Evolutionary conservation across 2,797 vertebrate genomes (phyloP), one percentile per base, ranked within the genome.

Genomic region (Scolopax rusticola): DNA sequence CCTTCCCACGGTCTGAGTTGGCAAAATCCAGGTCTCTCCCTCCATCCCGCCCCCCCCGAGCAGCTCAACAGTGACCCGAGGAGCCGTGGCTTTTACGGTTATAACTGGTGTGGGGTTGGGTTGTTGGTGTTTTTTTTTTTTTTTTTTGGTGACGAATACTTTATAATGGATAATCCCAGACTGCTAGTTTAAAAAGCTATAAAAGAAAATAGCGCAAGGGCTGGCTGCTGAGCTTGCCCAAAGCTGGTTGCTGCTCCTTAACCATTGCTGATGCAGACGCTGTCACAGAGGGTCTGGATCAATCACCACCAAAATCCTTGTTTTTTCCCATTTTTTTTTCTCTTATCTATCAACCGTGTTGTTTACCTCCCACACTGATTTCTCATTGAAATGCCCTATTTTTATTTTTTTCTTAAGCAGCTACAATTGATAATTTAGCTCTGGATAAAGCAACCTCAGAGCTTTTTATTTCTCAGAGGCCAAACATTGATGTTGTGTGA

Each of bases 401-500:
- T 73, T 63, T 43, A 20, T 63, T 80, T 69, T 85, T 79, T 82
- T 70, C 85, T 61, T 84, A 71, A 94, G 90, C 84, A 74, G 94
- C 85, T 76, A 68, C 97, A 93, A 95, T 97, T 97, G 98, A 95
- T 97, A 95, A 97, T 98, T 97, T 97, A 94, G 87, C 94, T 95
- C 92, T 56, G 79, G 94, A 65, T 74, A 89, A 43, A 85, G 95
- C 93, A 92, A 96, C 98, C 97, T 95, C 53, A 56, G 78, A 97
- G 96, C 91, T 97, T 97, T 93, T 97, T 95, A 96, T 97, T 97
- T 98, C 94, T 96, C 83, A 51, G 93, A 97, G 93, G 97, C 96
- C 97, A 97, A 97, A 98, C 97, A 95, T 93, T 96, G 98, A 98
- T 96, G 97, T 94, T 95, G 94, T 97, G 96, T 97, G 97, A 98